These are phyloP conservation scores for Dynastes grantii DNA, from an alignment of 2,888 invertebrate species.

Conservation along the genomic window DNA sequence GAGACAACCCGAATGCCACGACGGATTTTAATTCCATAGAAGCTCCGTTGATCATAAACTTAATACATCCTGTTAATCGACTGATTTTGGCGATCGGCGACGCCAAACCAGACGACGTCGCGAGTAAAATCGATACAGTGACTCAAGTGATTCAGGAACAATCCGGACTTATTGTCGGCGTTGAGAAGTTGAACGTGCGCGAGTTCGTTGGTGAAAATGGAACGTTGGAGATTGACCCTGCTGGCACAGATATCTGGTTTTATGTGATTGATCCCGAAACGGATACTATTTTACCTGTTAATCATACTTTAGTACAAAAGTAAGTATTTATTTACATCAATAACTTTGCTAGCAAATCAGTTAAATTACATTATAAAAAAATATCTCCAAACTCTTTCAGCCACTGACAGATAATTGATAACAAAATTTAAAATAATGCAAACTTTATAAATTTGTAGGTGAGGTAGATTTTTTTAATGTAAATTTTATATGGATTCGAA, in stretches of 20 bases:
- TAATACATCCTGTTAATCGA: conserved; percentile 84
- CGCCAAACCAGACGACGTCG: conserved; percentile 81
- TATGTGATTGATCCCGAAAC: conserved; percentile 87
- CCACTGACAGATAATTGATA: too few relatives aligned
- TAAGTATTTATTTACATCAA: conserved; percentile 65
- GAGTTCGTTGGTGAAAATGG: conserved; percentile 83
- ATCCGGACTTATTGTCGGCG: conserved; percentile 83
- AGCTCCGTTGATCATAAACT: conserved; percentile 82
- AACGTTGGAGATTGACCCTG: conserved; percentile 79
- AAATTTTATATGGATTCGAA: too few relatives aligned
- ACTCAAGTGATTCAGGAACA: conserved; percentile 80
- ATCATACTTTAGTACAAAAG: conserved; percentile 81
- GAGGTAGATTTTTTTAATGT: too few relatives aligned
- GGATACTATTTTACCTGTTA: conserved; percentile 82
- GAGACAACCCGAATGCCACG: conserved; percentile 81
- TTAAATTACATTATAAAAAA: too few relatives aligned
- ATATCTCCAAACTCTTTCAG: too few relatives aligned
- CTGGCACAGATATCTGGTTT: conserved; percentile 90
- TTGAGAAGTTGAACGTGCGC: conserved; percentile 88
- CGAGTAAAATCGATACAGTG: conserved; percentile 73
- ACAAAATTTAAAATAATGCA: too few relatives aligned
- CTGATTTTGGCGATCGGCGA: conserved; percentile 68
- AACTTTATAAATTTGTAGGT: too few relatives aligned
- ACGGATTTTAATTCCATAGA: conserved; percentile 77
- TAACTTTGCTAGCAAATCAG: neutral